These are phyloP conservation scores for Anticlea derivata DNA, from an alignment of 2,888 invertebrate species.

Conservation along the genomic window DNA sequence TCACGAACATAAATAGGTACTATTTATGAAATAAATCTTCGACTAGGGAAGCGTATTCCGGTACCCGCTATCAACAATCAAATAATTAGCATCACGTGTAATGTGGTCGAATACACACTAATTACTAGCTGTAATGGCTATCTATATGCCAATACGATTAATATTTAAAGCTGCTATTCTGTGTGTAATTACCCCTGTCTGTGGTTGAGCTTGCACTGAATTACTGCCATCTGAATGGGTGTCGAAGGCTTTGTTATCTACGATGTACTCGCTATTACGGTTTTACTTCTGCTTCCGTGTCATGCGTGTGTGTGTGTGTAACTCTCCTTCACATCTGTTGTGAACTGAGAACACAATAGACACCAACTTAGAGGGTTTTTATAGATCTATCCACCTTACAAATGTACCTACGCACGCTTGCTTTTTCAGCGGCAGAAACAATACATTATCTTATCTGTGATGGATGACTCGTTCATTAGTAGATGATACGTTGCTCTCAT, in stretches of 20 bases:
- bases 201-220: conserved; percentile 71
- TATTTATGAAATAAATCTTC: conserved; percentile 19
- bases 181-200: conserved; percentile 71
- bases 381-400: conserved; percentile 12
- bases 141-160: conserved; percentile 78
- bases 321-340: conserved; percentile 8
- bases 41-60: conserved; percentile 27
- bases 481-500: conserved; percentile 32
- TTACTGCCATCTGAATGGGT: conserved; percentile 68
- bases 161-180: conserved; percentile 78
- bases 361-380: conserved; percentile 18
- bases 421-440: conserved; percentile 18
- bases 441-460: conserved; percentile 27
- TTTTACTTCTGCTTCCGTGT: conserved; percentile 31
- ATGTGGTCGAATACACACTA: conserved; percentile 57
- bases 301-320: conserved; percentile 14
- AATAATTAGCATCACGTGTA: conserved; percentile 62
- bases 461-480: conserved; percentile 37
- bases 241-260: conserved; percentile 59
- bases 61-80: conserved; percentile 49
- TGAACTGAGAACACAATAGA: conserved; percentile 19
- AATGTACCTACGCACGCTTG: conserved; percentile 14
- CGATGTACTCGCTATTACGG: conserved; percentile 39
- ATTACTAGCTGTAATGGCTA: conserved; percentile 68
- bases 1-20: conserved; percentile 16